phyloP scores from a whole-genome alignment of 2,113 vertebrate genomes.

The Anoplopoma fimbria region DNA sequence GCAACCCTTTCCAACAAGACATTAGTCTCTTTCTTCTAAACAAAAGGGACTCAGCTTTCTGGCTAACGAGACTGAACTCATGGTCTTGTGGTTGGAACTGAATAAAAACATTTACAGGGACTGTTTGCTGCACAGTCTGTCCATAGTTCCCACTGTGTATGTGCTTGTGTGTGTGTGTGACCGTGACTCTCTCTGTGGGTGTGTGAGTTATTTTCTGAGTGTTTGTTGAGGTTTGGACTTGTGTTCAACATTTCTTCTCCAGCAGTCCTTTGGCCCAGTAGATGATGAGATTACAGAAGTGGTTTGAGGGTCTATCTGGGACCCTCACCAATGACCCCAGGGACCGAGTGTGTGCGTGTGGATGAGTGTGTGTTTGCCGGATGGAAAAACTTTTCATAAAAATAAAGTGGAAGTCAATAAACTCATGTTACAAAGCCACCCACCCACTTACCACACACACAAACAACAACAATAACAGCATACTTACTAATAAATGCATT shows the following conservation, averaged over 20 bases:
- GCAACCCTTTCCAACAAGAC: conserved; percentile 60
- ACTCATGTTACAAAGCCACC: conserved; percentile 11
- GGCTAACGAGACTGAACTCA: conserved; percentile 58
- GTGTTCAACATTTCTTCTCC: conserved; percentile 34
- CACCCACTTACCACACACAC: background rate
- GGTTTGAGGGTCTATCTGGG: conserved; percentile 48
- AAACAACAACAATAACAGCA: conserved; percentile 13
- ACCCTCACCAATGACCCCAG: conserved; percentile 11
- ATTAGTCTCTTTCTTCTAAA: conserved; percentile 64
- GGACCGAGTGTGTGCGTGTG: background rate
- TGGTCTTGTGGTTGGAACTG: conserved; percentile 60
- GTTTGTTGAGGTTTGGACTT: conserved; percentile 35
- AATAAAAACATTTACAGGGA: conserved; percentile 60
- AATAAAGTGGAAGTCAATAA: conserved; percentile 21
- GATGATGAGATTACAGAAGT: conserved; percentile 63
- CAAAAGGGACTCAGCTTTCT: conserved; percentile 63
- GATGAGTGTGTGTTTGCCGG: background rate
- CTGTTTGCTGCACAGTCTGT: conserved; percentile 1
- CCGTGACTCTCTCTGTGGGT: background rate
- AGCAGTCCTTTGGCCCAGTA: conserved; percentile 3
- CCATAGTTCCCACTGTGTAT: conserved; percentile 4
- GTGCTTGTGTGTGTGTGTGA: conserved; percentile 1
- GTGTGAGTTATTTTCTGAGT: background rate
- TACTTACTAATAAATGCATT: background rate
- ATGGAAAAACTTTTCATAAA: background rate